Percentiles rank a stretch among this genome's conserved stretches.
Conservation (phyloP, 2,797 vertebrate species). For the Diplodus sargus region DNA sequence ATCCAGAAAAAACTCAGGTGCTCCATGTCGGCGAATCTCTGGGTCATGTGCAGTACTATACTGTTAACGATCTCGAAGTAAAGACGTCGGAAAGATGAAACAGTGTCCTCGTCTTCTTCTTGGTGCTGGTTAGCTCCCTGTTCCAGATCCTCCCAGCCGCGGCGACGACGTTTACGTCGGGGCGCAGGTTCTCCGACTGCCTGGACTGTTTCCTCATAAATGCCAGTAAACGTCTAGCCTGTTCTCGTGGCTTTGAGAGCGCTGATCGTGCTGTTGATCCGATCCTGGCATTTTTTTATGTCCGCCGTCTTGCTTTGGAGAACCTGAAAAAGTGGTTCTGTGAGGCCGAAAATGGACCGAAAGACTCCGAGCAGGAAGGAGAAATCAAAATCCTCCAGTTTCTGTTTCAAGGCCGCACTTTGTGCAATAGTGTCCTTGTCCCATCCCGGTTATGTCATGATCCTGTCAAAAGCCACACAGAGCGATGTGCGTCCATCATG, state of each 20-base stretch:
- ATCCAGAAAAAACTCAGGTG: not conserved
- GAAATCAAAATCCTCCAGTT: conserved; percentile 3
- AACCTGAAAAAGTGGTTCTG: not conserved
- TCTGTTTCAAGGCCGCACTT: conserved; percentile 2
- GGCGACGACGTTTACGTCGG: not conserved
- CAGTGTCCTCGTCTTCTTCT: not conserved
- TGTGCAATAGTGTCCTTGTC: not conserved
- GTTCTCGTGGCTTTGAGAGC: not conserved
- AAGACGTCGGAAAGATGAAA: not conserved
- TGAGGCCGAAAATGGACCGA: no score
- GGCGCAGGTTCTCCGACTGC: not conserved
- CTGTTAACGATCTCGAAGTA: conserved; percentile 13
- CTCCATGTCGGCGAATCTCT: conserved; percentile 12
- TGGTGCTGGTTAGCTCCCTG: not conserved
- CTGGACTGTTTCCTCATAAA: not conserved
- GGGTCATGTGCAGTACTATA: conserved; percentile 8
- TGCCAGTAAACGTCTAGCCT: not conserved
- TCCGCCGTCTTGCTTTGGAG: conserved; percentile 7
- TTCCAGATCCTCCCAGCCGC: not conserved
- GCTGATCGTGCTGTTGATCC: not conserved
- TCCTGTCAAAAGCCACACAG: not conserved
- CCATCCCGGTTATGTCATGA: not conserved
- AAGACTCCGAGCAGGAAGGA: not conserved
- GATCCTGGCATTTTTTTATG: conserved; percentile 1
- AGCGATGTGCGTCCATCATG: not conserved